A percentile compares a stretch with the other conserved stretches of the same genome.
phyloP scores from a whole-genome alignment of 2,797 vertebrate species.

The Centropyge bicolor region DNA sequence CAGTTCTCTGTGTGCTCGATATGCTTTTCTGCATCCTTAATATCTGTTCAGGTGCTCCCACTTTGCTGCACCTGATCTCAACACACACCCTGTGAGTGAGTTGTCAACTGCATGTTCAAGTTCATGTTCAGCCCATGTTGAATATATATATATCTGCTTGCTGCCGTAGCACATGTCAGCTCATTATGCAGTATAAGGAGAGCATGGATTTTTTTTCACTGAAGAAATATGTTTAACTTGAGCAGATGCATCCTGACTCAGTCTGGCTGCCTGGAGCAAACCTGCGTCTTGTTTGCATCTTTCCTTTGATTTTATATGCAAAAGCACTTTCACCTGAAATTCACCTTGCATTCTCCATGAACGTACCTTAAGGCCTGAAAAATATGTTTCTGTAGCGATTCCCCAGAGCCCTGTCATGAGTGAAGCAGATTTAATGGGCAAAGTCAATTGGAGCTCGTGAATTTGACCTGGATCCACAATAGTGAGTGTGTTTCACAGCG shows the following conservation, averaged over 20 bases:
- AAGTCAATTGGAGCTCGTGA: constrained; percentile 31
- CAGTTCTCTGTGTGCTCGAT: background rate
- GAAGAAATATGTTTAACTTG: constrained; percentile 23
- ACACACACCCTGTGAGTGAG: background rate
- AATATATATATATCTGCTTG: constrained; percentile 5
- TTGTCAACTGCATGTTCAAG: background rate
- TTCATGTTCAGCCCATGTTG: background rate
- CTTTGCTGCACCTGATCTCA: too few species aligned
- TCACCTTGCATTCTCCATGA: constrained; percentile 13
- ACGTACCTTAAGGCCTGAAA: constrained; percentile 18
- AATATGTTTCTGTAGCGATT: constrained; percentile 9
- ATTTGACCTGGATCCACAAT: constrained; percentile 52
- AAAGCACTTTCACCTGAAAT: constrained; percentile 20
- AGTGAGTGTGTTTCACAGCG: constrained; percentile 34
- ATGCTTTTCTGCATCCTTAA: background rate
- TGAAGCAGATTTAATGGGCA: constrained; percentile 27
- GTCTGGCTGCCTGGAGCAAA: constrained; percentile 24
- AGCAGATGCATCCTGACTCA: constrained; percentile 28
- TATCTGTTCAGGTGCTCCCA: background rate
- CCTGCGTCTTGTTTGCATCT: constrained; percentile 17
- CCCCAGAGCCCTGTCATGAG: background rate
- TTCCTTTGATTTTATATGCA: constrained; percentile 26
- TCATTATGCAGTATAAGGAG: background rate
- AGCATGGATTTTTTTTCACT: constrained; percentile 9
- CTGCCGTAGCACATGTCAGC: background rate